These are phyloP conservation scores for Drosophila parthenogenetica DNA, from an alignment of 2,888 invertebrate species.

Conservation along the genomic window DNA sequence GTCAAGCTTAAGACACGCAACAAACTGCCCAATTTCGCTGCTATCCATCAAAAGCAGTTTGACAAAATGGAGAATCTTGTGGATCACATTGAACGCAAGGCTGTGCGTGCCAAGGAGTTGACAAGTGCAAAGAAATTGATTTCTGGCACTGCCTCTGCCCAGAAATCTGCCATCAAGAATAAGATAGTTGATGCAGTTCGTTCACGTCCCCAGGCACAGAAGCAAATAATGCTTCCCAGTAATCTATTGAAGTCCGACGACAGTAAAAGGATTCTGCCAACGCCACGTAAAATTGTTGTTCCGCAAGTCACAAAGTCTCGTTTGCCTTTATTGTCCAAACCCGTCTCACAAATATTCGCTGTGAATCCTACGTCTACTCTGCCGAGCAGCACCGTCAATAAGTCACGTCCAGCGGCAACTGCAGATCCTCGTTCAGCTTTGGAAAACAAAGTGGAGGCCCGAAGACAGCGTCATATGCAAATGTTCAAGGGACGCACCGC, in stretches of 20 bases:
- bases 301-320: slow-evolving; percentile 8
- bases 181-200: not conserved
- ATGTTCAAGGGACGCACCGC: slow-evolving; percentile 79
- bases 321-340: slow-evolving; percentile 28
- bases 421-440: not conserved
- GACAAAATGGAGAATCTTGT: slow-evolving; percentile 89
- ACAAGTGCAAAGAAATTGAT: slow-evolving; percentile 65
- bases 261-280: slow-evolving; percentile 16
- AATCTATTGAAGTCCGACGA: slow-evolving; percentile 10
- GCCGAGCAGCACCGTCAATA: not conserved
- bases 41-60: slow-evolving; percentile 88
- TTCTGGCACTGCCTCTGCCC: slow-evolving; percentile 27
- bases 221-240: slow-evolving; percentile 59
- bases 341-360: slow-evolving; percentile 31
- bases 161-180: slow-evolving; percentile 5
- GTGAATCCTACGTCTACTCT: slow-evolving; percentile 1
- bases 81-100: slow-evolving; percentile 86
- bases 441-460: slow-evolving; percentile 64
- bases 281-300: slow-evolving; percentile 24
- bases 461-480: slow-evolving; percentile 79
- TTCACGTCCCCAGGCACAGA: slow-evolving; percentile 46
- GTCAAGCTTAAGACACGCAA: slow-evolving; percentile 81
- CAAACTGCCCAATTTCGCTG: slow-evolving; percentile 89
- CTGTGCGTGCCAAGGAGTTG: slow-evolving; percentile 82
- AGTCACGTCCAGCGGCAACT: not conserved